phyloP scores from a whole-genome alignment of 2,888 invertebrate genomes.

The Leucophenga montana region DNA sequence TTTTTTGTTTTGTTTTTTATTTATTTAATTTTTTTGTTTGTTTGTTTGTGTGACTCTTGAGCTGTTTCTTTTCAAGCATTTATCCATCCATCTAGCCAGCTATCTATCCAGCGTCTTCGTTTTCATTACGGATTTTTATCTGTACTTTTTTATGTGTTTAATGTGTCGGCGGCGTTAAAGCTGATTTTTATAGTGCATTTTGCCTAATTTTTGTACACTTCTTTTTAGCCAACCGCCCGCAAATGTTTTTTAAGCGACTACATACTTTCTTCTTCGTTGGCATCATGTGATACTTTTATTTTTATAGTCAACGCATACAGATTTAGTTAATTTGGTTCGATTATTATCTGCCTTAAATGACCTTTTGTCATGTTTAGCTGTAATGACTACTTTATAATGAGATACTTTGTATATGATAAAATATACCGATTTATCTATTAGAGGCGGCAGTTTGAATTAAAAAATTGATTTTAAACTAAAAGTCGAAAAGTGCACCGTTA shows the following conservation, averaged over 20 bases:
- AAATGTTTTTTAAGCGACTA: no score
- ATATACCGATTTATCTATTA: no score
- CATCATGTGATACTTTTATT: no score
- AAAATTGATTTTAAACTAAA: no score
- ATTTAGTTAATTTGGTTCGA: constrained; percentile 52
- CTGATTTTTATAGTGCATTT: constrained; percentile 26
- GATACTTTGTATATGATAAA: no score
- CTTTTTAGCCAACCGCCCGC: no score
- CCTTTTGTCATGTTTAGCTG: constrained; percentile 61
- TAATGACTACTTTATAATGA: constrained; percentile 49
- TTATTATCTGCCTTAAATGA: constrained; percentile 58
- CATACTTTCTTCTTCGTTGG: no score
- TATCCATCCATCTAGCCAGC: no score
- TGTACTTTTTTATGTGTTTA: constrained; percentile 30
- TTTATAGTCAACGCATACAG: not conserved
- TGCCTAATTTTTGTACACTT: constrained; percentile 23
- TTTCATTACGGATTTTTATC: constrained; percentile 25
- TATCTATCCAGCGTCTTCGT: not conserved
- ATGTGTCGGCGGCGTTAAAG: constrained; percentile 35
- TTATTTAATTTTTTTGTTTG: not conserved
- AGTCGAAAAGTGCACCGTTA: no score
- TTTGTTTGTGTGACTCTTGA: not conserved
- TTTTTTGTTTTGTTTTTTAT: not conserved
- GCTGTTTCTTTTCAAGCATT: not conserved
- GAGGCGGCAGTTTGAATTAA: no score